Evolutionary conservation across 2,888 invertebrate species (phyloP), one percentile per base, ranked within the genome.

Genomic region (Leptinotarsa haldemani): DNA sequence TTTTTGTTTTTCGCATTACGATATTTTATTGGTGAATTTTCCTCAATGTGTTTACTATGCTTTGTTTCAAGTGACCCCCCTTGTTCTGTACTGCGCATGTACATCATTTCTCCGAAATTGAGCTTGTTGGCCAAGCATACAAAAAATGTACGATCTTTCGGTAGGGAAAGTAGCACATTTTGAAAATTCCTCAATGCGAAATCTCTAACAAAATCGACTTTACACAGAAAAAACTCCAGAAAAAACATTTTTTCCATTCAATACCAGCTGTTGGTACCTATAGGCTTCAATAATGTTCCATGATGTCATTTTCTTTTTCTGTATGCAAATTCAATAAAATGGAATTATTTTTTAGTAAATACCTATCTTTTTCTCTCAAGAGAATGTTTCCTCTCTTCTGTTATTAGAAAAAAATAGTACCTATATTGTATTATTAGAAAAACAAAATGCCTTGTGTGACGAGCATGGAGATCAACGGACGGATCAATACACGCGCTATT

Each of bases 81-180:
- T 30, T 30, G 30, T 30, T 30, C 30, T 30, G 5, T 30, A 30
- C 30, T 30, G 4, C 30, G 30, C 30, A 30, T 30, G 30, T 30
- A 30, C 30, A 30, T 30, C 30, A 30, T 30, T 30, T 30, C 30
- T 30, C 30, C 30, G 30, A 30, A 30, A 30, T 30, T 30, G 30
- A 30, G 30, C 30, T 25, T 25, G 25, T 25, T 25, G 25, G 25
- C 25, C 25, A 25, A 25, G 25, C 25, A 25, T 5, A 25, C 25
- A 25, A 25, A 25, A 25, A 25, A 25, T 25, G 0, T 48, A 48
- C 48, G 48, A 13, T 48, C 48, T 15, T 48, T 48, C 48, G 48
- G 48, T 48, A 48, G 48, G 48, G 48, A 48, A 48, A 48, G 48
- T 48, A 48, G 48, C 48, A 48, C 48, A 48, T 48, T 48, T 48